Base-by-base conservation (phyloP, 2,888 invertebrate genomes). In the Temnothorax unifasciatus region DNA sequence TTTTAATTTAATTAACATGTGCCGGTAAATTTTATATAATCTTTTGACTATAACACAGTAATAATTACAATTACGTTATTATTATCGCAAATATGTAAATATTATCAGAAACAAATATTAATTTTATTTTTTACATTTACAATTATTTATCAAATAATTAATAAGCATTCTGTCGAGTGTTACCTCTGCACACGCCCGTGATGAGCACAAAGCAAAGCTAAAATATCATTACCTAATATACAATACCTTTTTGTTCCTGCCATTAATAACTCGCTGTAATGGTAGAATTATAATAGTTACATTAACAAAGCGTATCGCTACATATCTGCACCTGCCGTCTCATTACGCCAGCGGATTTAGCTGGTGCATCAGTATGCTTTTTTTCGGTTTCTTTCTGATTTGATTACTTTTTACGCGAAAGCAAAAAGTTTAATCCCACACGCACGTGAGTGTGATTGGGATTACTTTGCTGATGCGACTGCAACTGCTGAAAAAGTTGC, bases 391-490 rank as follows among this genome's bases (percentile, higher is more conserved):
- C 25, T 29, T 77, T 69, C 29, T 41, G 18, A 15, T 59, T 47
- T 47, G 59, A 85, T 68, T 71, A 68, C 44, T 73, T 50, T 44
- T 15, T 21, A 41, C 38, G 29, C 3, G 15, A 57, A 47, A 74
- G 69, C 79, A 87, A 84, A 87, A 87, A 66, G 59, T 86, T 81
- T 81, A 75, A 86, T 83, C 73, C 34, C 66, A 74, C 29, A 57
- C 79, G 61, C 38, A 11, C 57, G 44, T 21, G 50, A 54, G 59
- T 38, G 25, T 34, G 21, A 18, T n/a, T 21, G 47, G 9, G 13
- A 38, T 44, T 9, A 64, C 8, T 34, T 25, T 47, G 47, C 21
- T 34, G 18, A 6, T 29, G 59, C 52, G 41, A 63, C 50, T 29
- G 59, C 59, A 29, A 63, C 50, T 68, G 75, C 44, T 50, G 76